A percentile compares a stretch with the other conserved stretches of the same genome.
These are phyloP conservation scores for Chloropsis hardwickii DNA, from an alignment of 2,113 vertebrate species.

Conservation along the genomic window DNA sequence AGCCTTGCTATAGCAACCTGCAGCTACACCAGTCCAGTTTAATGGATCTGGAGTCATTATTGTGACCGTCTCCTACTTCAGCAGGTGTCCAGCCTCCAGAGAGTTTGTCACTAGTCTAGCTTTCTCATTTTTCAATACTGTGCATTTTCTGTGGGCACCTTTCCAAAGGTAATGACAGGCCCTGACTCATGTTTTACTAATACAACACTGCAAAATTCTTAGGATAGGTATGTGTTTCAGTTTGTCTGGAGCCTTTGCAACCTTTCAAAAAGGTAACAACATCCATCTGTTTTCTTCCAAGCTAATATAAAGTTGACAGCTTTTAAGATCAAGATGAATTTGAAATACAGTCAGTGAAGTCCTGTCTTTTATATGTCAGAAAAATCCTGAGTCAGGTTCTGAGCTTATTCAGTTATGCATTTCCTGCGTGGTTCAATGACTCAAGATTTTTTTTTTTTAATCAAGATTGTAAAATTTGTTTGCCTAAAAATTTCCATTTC, in stretches of 20 bases:
- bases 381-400: background rate
- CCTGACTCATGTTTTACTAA: background rate
- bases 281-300: background rate
- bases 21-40: background rate
- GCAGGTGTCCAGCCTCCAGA: background rate
- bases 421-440: background rate
- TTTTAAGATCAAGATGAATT: background rate
- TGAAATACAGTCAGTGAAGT: background rate
- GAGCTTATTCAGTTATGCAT: background rate
- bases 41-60: background rate
- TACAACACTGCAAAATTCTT: background rate
- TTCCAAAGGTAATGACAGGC: background rate
- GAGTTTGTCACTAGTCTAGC: background rate
- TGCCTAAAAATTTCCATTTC: background rate
- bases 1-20: background rate
- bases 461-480: background rate
- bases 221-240: background rate
- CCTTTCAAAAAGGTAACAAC: background rate
- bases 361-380: background rate
- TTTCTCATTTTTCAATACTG: background rate
- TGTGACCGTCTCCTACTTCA: background rate
- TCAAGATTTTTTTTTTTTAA: background rate
- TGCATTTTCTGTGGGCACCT: background rate
- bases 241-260: background rate
- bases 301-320: background rate